Conservation (phyloP, 2,113 vertebrate genomes). For the Gymnobelideus leadbeateri region DNA sequence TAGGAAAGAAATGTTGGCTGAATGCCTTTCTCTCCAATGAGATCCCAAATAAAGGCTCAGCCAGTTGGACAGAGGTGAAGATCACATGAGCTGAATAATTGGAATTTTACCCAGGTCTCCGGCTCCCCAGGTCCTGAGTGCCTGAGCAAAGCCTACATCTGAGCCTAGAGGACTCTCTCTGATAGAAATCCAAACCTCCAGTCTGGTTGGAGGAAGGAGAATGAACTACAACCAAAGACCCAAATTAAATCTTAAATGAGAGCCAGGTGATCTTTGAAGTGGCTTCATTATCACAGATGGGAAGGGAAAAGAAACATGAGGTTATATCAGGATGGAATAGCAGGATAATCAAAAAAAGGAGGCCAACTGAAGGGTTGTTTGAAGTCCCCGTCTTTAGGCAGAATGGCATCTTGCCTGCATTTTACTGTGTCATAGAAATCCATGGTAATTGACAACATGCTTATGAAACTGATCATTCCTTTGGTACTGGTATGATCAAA, state of each 20-base stretch:
- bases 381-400: constrained; percentile 24
- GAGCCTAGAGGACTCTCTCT: neutral
- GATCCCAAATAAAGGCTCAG: neutral
- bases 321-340: neutral
- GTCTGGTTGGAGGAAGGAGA: neutral
- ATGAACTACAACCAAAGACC: neutral
- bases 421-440: neutral
- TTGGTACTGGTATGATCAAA: constrained; percentile 17
- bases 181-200: neutral
- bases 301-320: constrained; percentile 27
- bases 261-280: constrained; percentile 9
- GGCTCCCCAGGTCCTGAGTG: neutral
- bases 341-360: neutral
- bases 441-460: constrained; percentile 3
- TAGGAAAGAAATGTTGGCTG: neutral
- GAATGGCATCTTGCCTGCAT: neutral
- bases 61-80: neutral
- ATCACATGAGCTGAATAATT: neutral
- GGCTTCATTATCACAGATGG: neutral
- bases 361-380: neutral
- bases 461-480: neutral
- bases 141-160: neutral
- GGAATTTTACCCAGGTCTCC: neutral
- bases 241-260: neutral
- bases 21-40: neutral